phyloP scores from a whole-genome alignment of 2,113 vertebrate genomes.

The Columbina picui region DNA sequence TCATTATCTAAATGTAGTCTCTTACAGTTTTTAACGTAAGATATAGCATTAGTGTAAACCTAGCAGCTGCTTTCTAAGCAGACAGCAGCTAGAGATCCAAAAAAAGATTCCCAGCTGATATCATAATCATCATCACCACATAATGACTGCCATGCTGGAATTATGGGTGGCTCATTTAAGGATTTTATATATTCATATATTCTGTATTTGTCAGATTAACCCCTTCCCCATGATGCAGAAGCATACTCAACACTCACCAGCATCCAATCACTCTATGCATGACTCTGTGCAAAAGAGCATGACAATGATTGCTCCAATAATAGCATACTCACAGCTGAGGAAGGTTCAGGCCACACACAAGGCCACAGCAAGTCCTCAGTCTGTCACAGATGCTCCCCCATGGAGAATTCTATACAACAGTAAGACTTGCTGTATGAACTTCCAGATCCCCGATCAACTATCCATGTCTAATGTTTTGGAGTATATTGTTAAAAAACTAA shows the following conservation, averaged over 20 bases:
- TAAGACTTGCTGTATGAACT: background rate
- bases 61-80: conserved; percentile 26
- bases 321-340: accelerated
- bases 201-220: background rate
- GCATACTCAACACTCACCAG: accelerated
- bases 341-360: background rate
- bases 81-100: conserved; percentile 4
- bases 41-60: background rate
- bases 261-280: background rate
- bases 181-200: background rate
- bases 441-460: background rate
- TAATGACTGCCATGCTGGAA: conserved; percentile 15
- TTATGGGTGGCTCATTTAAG: conserved; percentile 15
- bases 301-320: background rate
- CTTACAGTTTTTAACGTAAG: background rate
- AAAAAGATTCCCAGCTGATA: conserved; percentile 42
- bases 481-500: background rate
- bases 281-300: background rate
- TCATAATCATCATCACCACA: conserved; percentile 24
- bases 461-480: background rate
- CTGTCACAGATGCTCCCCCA: background rate
- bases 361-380: background rate
- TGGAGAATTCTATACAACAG: background rate
- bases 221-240: background rate
- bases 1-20: background rate